These are phyloP conservation scores for Adelphocoris suturalis DNA, from an alignment of 2,888 invertebrate genomes.

Conservation along the genomic window DNA sequence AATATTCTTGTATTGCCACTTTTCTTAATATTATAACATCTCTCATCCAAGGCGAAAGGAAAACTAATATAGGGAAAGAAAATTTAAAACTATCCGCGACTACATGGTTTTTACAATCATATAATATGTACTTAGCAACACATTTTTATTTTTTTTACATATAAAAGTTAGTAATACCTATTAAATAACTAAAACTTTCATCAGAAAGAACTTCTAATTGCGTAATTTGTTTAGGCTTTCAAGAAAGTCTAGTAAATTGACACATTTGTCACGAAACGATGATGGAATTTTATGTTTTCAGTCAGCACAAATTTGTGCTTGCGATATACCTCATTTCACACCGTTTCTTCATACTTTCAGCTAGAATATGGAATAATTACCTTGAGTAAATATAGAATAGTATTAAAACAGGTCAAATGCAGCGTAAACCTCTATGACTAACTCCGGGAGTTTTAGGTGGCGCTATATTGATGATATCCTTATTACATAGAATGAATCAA, in stretches of 20 bases:
- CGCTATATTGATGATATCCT: no score
- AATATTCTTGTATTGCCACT: conserved; percentile 48
- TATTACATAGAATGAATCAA: no score
- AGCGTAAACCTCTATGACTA: no score
- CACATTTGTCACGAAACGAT: neutral
- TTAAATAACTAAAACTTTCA: neutral
- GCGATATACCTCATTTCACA: no score
- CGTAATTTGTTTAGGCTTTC: neutral
- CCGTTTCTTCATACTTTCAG: no score
- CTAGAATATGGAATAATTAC: no score
- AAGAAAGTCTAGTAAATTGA: neutral
- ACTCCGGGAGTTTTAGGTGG: no score
- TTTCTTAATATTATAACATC: conserved; percentile 16
- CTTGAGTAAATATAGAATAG: no score
- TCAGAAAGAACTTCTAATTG: neutral
- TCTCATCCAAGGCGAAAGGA: conserved; percentile 1
- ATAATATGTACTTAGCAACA: conserved; percentile 33
- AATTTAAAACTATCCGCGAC: conserved; percentile 43
- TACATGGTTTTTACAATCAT: neutral
- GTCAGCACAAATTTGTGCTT: neutral
- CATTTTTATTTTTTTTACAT: neutral
- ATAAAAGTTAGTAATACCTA: conserved; percentile 23
- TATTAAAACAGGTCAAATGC: no score
- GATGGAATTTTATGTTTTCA: neutral
- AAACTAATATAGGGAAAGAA: neutral